Conservation (phyloP, 2,888 invertebrate genomes). For the Metopia argyrocephala region DNA sequence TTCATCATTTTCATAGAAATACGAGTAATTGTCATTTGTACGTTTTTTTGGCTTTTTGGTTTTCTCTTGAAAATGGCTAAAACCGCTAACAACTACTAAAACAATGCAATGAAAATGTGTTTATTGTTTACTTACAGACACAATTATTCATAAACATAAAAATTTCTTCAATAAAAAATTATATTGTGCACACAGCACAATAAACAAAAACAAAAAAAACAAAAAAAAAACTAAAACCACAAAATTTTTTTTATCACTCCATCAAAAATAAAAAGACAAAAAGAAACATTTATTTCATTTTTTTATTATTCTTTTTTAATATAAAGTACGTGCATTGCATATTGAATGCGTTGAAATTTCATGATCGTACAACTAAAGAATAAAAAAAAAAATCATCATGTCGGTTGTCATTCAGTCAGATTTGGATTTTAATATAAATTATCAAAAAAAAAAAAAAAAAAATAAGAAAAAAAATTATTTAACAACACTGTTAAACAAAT, state of each 20-base stretch:
- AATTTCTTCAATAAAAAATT: conserved; percentile 22
- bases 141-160: neutral
- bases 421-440: neutral
- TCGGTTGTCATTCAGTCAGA: neutral
- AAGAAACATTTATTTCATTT: conserved; percentile 15
- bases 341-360: conserved; percentile 29
- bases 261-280: neutral
- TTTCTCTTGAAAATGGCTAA: conserved; percentile 40
- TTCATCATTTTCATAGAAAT: conserved; percentile 61
- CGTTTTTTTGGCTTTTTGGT: conserved; percentile 38
- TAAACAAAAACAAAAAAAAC: neutral
- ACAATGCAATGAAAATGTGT: too few species aligned
- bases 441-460: neutral
- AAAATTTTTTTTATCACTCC: conserved; percentile 58
- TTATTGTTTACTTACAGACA: neutral
- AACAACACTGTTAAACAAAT: too few species aligned
- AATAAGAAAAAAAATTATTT: too few species aligned
- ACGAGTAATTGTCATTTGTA: conserved; percentile 50
- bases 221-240: conserved; percentile 51
- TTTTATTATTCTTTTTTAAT: conserved; percentile 41
- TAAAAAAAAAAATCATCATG: neutral
- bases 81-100: conserved; percentile 58
- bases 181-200: conserved; percentile 1
- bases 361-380: neutral
- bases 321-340: conserved; percentile 58